Evolutionary conservation across 1,140 invertebrate genomes (phyloP).

Genomic region (Scaptodrosophila lebanonensis): DNA sequence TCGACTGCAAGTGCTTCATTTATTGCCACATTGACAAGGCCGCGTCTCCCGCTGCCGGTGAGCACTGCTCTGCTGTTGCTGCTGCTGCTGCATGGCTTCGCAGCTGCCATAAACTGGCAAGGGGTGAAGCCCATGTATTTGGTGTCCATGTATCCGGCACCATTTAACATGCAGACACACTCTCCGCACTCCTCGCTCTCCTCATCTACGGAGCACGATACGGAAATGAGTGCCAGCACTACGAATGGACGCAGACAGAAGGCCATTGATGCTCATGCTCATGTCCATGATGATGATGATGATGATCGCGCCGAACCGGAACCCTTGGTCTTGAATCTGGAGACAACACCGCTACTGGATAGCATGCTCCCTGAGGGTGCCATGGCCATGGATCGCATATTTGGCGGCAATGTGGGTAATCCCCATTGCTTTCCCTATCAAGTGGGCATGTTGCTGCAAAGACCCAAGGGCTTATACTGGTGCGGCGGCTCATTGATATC

Average conservation of each 20-base stretch:
- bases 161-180: slow-evolving; percentile 31
- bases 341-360: slow-evolving; percentile 54
- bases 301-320: slow-evolving; percentile 37
- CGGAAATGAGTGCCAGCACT: slow-evolving; percentile 61
- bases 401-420: slow-evolving; percentile 71
- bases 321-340: slow-evolving; percentile 59
- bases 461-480: slow-evolving; percentile 72
- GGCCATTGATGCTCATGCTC: too few species aligned
- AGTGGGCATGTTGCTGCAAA: slow-evolving; percentile 69
- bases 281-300: slow-evolving; percentile 1
- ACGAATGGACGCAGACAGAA: slow-evolving; percentile 39
- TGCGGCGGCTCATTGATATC: slow-evolving; percentile 82
- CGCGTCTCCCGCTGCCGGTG: slow-evolving; percentile 8
- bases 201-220: slow-evolving; percentile 42
- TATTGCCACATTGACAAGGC: slow-evolving; percentile 32
- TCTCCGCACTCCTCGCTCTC: slow-evolving; percentile 25
- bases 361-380: slow-evolving; percentile 60
- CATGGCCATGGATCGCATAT: slow-evolving; percentile 74
- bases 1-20: slow-evolving; percentile 29
- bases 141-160: slow-evolving; percentile 63
- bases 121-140: slow-evolving; percentile 74
- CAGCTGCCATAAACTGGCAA: slow-evolving; percentile 61
- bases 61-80: slow-evolving; percentile 30
- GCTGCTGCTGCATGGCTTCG: slow-evolving; percentile 30
- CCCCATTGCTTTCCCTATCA: slow-evolving; percentile 75